Evolutionary conservation across 2,888 invertebrate species (phyloP).

Genomic region (Pinctada fucata): DNA sequence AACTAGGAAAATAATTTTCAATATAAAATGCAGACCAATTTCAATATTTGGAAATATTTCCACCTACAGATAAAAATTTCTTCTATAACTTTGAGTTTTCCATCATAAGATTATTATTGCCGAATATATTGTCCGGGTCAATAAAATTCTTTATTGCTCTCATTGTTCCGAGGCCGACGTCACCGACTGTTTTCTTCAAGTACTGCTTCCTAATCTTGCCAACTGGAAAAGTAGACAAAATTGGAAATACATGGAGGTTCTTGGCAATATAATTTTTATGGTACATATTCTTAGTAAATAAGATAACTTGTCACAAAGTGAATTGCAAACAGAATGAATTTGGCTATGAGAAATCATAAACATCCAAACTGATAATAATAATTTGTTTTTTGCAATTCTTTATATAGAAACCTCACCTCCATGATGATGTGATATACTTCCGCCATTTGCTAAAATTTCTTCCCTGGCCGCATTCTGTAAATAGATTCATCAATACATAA

Average conservation of each 20-base stretch:
- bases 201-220: conserved; percentile 93
- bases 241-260: not conserved
- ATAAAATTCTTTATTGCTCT: conserved; percentile 89
- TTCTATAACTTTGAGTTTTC: conserved; percentile 45
- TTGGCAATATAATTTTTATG: not conserved
- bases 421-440: conserved; percentile 97
- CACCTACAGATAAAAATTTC: no score
- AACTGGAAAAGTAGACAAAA: conserved; percentile 78
- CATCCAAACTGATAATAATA: no score
- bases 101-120: conserved; percentile 86
- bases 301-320: no score
- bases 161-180: conserved; percentile 87
- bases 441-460: conserved; percentile 93
- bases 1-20: no score
- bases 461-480: conserved; percentile 86
- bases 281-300: no score
- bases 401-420: conserved; percentile 79
- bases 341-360: no score
- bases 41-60: no score
- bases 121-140: conserved; percentile 97
- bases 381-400: no score
- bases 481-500: not conserved
- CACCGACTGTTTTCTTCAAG: conserved; percentile 90
- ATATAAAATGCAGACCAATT: no score
- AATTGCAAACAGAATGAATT: no score